Evolutionary conservation across 2,888 invertebrate species (phyloP), one percentile per base, ranked within the genome.

Genomic region (Fragum sueziense): DNA sequence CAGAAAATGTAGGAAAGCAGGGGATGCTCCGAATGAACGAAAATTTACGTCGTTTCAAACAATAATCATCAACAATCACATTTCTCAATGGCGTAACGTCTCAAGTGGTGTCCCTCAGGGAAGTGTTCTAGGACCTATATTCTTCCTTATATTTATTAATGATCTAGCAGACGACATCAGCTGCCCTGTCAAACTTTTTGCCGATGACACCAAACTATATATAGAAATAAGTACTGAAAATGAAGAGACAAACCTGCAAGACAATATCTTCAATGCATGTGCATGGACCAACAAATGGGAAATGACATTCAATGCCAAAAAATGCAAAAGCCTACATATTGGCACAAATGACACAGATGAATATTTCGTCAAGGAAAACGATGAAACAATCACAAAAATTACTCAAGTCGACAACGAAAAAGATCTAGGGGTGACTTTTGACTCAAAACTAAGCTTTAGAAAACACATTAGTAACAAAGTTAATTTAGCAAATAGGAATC

Each of bases 191-290:
- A 37, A 41, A 22, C 11, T 41, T 41, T 67, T 67, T 67, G 67
- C 67, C 25, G 41, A 67, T 41, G 67, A 67, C 25, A 41, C 67
- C 14, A 67, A 67, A 67, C 2, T 25, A 17, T 67, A 67, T 25
- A 54, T n/a, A 11, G 20, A 6, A 22, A 25, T 54, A 6, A 54
- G 20, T 9, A 27, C 57, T 22, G 29, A 22, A 4, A 27, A 4
- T 27, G 27, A 27, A 7, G 11, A 7, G 25, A 22, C 3, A 22
- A 22, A 27, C 9, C 25, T 59, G 17, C 57, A 59, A 25, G 2
- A 17, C 7, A 59, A 3, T 7, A 59, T 17, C 3, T 3, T 9
- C 57, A 59, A 59, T 3, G 3, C 17, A 3, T 59, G 57, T 27
- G 57, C 22, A 6, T 37, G 37, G 37, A 9, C 37, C 7, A 7